These are phyloP conservation scores for Vanessa cardui DNA, from an alignment of 2,888 invertebrate species.

Conservation along the genomic window DNA sequence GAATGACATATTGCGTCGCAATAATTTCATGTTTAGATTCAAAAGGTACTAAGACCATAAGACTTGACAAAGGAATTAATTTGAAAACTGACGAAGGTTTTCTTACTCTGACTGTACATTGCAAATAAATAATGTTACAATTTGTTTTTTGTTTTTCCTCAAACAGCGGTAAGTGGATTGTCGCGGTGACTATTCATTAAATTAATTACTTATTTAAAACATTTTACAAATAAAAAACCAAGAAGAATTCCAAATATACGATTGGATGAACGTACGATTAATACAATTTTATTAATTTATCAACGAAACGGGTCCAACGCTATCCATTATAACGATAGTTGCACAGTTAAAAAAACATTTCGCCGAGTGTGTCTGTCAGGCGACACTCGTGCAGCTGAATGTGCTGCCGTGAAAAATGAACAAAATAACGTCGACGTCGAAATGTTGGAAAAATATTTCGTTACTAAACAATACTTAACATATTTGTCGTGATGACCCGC, in stretches of 20 bases:
- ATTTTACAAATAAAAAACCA: too few species aligned
- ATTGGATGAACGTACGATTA: not conserved
- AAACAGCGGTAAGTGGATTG: too few species aligned
- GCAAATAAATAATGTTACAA: too few species aligned
- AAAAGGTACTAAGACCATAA: too few species aligned
- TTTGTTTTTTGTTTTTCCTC: too few species aligned
- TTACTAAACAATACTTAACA: constrained; percentile 3
- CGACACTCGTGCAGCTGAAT: constrained; percentile 15
- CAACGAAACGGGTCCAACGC: constrained; percentile 10
- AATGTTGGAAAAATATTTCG: constrained; percentile 2
- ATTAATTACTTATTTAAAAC: too few species aligned
- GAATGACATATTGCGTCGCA: too few species aligned
- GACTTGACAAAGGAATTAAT: too few species aligned
- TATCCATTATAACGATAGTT: constrained; percentile 21
- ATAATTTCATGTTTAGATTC: too few species aligned
- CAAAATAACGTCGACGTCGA: constrained; percentile 6
- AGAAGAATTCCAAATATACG: not conserved
- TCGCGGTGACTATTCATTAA: too few species aligned
- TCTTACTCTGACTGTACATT: too few species aligned
- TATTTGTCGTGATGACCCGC: not conserved
- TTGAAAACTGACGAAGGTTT: too few species aligned
- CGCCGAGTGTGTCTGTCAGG: constrained; percentile 11
- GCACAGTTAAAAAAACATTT: constrained; percentile 24
- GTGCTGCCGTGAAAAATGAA: constrained; percentile 1
- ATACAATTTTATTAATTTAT: not conserved